Conservation (phyloP, 1,140 invertebrate species). For the Tetragnatha versicolor region DNA sequence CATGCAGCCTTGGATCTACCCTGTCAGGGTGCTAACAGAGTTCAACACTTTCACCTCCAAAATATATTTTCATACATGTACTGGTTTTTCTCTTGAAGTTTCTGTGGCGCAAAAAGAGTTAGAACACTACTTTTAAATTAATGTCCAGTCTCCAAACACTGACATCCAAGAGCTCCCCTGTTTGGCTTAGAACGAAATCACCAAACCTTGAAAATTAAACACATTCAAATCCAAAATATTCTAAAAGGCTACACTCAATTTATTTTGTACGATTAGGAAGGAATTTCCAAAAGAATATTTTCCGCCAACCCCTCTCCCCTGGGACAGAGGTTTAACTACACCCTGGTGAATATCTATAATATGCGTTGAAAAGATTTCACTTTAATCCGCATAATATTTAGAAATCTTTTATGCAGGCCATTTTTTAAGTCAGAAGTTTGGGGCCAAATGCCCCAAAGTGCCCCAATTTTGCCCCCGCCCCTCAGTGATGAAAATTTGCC, state of each 20-base stretch:
- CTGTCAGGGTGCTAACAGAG: neutral
- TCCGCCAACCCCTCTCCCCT: neutral
- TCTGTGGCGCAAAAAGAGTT: neutral
- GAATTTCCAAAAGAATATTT: neutral
- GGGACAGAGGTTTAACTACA: neutral
- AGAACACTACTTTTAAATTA: neutral
- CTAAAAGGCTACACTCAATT: no score
- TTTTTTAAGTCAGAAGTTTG: neutral
- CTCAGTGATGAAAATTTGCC: neutral
- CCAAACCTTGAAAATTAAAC: neutral
- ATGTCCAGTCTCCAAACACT: neutral
- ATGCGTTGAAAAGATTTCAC: neutral
- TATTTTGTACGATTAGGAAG: no score
- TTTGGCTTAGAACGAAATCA: neutral
- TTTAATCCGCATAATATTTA: neutral
- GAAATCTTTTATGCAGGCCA: neutral
- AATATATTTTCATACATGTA: neutral
- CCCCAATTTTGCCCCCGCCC: neutral
- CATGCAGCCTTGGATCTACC: neutral
- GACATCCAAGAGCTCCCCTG: neutral
- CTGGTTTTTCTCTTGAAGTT: neutral
- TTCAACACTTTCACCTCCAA: neutral
- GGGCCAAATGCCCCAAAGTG: neutral
- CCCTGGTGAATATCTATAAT: neutral
- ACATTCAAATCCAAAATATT: no score